A percentile compares a stretch with the other conserved stretches of the same genome.
Evolutionary conservation across 1,140 invertebrate genomes (phyloP).

Genomic region (Drosophila willistoni): DNA sequence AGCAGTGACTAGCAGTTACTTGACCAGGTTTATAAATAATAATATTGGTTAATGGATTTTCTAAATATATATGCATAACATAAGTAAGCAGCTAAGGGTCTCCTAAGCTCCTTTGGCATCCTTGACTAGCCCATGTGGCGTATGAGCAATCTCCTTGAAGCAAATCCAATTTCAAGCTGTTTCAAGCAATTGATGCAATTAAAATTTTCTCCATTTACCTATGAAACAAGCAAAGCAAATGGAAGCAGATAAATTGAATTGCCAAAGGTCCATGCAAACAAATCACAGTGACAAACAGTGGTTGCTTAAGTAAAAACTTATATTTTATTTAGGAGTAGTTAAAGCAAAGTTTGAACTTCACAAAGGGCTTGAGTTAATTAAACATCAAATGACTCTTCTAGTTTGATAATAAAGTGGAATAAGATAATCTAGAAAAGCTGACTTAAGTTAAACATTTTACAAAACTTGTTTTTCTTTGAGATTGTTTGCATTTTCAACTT

Average conservation of each 20-base stretch:
- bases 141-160: conserved; percentile 31
- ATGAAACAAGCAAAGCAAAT: background rate
- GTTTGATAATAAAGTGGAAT: no score
- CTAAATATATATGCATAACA: conserved; percentile 44
- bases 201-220: conserved; percentile 29
- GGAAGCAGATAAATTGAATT: conserved; percentile 2
- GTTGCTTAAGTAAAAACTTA: no score
- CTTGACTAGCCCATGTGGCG: conserved; percentile 18
- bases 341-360: no score
- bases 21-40: conserved; percentile 48
- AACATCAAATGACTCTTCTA: no score
- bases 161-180: conserved; percentile 5
- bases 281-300: background rate
- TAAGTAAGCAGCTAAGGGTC: background rate
- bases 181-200: conserved; percentile 44
- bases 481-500: no score
- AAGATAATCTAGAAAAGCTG: no score
- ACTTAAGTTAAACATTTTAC: no score
- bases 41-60: conserved; percentile 60
- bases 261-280: background rate
- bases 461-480: no score
- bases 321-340: no score
- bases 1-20: conserved; percentile 39
- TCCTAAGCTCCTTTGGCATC: background rate
- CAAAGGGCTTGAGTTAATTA: no score